Evolutionary conservation across 2,888 invertebrate species (phyloP).

Genomic region (Heliconius sara): DNA sequence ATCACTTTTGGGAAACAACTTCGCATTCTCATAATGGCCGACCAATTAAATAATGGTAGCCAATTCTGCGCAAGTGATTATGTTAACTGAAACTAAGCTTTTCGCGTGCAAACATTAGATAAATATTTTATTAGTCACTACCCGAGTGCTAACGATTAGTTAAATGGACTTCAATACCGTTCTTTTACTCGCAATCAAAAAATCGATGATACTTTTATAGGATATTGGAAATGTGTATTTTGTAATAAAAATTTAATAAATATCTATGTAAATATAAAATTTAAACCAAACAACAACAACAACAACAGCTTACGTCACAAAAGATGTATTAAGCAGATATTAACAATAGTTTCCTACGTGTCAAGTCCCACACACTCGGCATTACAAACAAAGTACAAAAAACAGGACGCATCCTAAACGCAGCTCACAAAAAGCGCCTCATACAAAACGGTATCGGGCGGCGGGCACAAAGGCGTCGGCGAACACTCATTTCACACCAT

Average conservation of each 20-base stretch:
- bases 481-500: conserved; percentile 80
- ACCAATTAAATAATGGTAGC: conserved; percentile 63
- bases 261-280: conserved; percentile 9
- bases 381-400: conserved; percentile 81
- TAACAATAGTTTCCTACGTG: conserved; percentile 81
- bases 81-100: conserved; percentile 66
- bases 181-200: conserved; percentile 57
- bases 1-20: conserved; percentile 60
- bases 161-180: conserved; percentile 63
- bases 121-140: conserved; percentile 68
- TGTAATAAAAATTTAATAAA: neutral
- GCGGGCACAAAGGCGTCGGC: conserved; percentile 73
- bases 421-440: conserved; percentile 72
- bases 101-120: conserved; percentile 76
- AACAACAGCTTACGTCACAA: conserved; percentile 53
- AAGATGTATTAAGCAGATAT: conserved; percentile 62
- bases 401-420: conserved; percentile 80
- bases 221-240: neutral
- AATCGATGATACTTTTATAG: neutral
- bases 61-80: conserved; percentile 69
- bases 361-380: conserved; percentile 82
- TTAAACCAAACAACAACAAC: conserved; percentile 54
- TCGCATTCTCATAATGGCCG: conserved; percentile 60
- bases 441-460: conserved; percentile 77
- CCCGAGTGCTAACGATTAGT: conserved; percentile 67